Conservation (phyloP, 2,888 invertebrate genomes). For the Hydrotaea diabolus region DNA sequence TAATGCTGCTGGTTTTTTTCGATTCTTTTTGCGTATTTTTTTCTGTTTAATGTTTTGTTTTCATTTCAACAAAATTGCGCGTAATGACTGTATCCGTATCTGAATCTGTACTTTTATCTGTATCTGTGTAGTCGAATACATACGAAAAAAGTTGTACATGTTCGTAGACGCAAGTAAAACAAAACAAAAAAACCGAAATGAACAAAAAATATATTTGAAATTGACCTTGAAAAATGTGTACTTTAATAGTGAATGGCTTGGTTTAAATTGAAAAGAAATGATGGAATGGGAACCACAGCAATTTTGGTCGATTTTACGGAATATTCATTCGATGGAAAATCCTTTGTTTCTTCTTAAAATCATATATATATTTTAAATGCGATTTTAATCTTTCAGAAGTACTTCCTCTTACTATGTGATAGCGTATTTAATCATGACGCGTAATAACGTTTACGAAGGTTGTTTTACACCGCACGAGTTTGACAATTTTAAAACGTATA, state of each 20-base stretch:
- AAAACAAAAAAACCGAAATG: conserved; percentile 17
- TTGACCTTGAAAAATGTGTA: conserved; percentile 32
- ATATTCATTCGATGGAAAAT: conserved; percentile 9
- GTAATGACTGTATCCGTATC: conserved; percentile 32
- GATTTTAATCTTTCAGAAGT: no score
- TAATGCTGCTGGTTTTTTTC: no score
- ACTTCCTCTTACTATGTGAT: no score
- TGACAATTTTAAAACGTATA: no score
- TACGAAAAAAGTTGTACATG: conserved; percentile 11
- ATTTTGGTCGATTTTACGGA: neutral
- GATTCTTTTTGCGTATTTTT: conserved; percentile 12
- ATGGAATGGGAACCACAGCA: neutral
- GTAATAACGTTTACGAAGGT: no score
- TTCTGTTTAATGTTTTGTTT: conserved; percentile 26
- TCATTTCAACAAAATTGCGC: conserved; percentile 37
- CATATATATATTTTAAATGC: no score
- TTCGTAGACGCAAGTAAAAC: neutral
- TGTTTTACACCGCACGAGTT: no score
- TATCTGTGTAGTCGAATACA: conserved; percentile 14
- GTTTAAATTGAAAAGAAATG: conserved; percentile 24
- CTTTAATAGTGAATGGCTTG: conserved; percentile 22
- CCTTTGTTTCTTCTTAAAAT: neutral
- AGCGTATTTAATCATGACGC: no score
- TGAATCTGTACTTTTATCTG: conserved; percentile 11
- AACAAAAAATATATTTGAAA: conserved; percentile 30